Base-by-base conservation (phyloP, 1,140 invertebrate genomes). In the Ganaspis sp. region DNA sequence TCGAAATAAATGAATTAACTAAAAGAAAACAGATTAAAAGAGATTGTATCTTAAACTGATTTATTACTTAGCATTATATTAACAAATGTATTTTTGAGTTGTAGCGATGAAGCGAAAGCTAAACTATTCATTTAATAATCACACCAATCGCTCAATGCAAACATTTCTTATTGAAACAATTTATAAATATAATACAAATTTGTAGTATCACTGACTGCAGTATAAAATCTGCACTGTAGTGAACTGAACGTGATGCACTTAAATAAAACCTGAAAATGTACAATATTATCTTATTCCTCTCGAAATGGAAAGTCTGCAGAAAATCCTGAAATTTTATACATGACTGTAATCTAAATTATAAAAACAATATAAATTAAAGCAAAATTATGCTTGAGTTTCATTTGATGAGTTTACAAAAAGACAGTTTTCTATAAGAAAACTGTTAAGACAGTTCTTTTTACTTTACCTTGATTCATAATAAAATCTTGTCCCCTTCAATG, bases 1-100 rank as follows among this genome's bases (percentile, higher is more conserved):
- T 1, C 11, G 11, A n/a, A 12, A 58, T 21, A 58, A 15, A 58
- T 58, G n/a, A 58, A 23, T 26, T n/a, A n/a, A n/a, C n/a, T n/a
- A n/a, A n/a, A n/a, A n/a, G n/a, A n/a, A n/a, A n/a, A n/a, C n/a
- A n/a, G n/a, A 15, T 4, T 1, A 12, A n/a, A 64, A 64, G 6
- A n/a, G 1, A 8, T 64, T 29, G n/a, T 64, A n/a, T 64, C n/a
- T 26, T 64, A 26, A 64, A 64, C 23, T 58, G 23, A 29, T 64
- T 64, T 64, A 64, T 64, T 64, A 64, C 58, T 64, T 64, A 64
- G 54, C 54, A 64, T 64, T 64, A 64, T 64, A 64, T 64, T 29
- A 64, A 64, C 54, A 64, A 29, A 64, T 15, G 54, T 49, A 17
- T 64, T 29, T 64, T 26, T n/a, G 58, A 64, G 21, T 64, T 64